A percentile compares a stretch with the other conserved stretches of the same genome.
phyloP scores from a whole-genome alignment of 2,113 vertebrate genomes.

The Cyanoderma ruficeps region DNA sequence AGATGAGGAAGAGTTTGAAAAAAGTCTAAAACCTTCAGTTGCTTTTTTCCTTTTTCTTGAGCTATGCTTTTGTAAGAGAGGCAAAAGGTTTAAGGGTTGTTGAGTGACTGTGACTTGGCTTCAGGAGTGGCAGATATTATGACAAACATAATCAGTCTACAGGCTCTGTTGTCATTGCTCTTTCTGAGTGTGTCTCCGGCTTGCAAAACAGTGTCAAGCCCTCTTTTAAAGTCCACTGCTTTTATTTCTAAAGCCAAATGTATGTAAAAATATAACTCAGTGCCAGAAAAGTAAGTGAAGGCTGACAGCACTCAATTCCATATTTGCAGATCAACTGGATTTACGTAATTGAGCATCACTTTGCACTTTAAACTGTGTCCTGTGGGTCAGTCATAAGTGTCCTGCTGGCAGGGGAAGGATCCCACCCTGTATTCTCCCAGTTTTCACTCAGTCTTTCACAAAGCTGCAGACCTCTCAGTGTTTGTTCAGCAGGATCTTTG shows the following conservation, averaged over 20 bases:
- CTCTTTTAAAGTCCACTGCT: background rate
- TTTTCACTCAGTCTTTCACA: background rate
- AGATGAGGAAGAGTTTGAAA: background rate
- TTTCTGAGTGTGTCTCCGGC: background rate
- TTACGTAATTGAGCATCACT: background rate
- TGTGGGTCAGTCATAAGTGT: background rate
- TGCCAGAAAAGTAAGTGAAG: background rate
- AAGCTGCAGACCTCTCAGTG: background rate
- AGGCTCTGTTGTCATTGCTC: background rate
- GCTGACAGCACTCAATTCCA: conserved; percentile 7
- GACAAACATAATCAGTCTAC: background rate
- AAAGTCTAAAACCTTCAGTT: background rate
- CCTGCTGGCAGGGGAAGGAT: background rate
- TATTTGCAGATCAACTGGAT: background rate
- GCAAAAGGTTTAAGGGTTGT: background rate
- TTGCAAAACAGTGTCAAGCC: background rate
- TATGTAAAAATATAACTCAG: background rate
- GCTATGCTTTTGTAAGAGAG: background rate
- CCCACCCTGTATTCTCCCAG: background rate
- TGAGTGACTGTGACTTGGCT: background rate
- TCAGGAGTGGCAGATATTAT: background rate
- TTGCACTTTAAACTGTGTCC: background rate
- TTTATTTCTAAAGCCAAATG: background rate
- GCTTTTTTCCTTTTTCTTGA: background rate
- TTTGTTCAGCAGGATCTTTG: background rate